Evolutionary conservation across 2,113 vertebrate species (phyloP), one percentile per base, ranked within the genome.

Genomic region (Peromyscus polionotus): DNA sequence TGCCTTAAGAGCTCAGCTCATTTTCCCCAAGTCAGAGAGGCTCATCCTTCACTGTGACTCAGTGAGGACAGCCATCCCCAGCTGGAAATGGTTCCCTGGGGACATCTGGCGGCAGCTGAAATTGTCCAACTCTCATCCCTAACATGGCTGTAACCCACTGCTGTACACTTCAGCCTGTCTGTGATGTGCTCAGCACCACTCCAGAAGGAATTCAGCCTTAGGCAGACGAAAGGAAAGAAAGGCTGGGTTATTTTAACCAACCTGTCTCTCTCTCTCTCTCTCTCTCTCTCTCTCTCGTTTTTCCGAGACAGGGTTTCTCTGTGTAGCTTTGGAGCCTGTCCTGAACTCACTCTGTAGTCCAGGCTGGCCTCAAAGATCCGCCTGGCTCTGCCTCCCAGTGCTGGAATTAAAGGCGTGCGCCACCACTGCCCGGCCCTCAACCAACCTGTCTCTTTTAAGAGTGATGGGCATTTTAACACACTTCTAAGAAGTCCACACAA

Each of bases 201-300:
- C 76, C 89, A 9, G 36, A 88, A 89, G 59, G 87, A 86, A 26
- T 86, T 86, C 83, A 89, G 89, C 87, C 67, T 93, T 61, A 81
- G 92, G 83, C 48, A 81, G 79, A n/a, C 6, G 51, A 76, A 87
- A 83, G 63, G 57, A 7, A 63, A 86, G 22, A 48, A 92, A 63
- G 48, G 63, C 42, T 91, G 57, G 63, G 48, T 76, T 95, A 91
- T 85, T 96, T 95, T 91, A 94, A 95, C 42, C 33, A 65, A 70
- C 70, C 26, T 13, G 12, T 73, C 72, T 83, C 11, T 24, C 42
- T 42, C 42, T 42, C 42, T 42, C 42, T 42, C 42, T 42, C 42
- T 42, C 42, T 42, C 42, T 42, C 42, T 42, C 42, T 42, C 42
- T 42, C 42, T 42, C 42, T 42, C 42, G 42, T 3, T 42, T 42